Conservation (phyloP, 2,797 vertebrate species). For the Poeciliopsis paucimaculata region DNA sequence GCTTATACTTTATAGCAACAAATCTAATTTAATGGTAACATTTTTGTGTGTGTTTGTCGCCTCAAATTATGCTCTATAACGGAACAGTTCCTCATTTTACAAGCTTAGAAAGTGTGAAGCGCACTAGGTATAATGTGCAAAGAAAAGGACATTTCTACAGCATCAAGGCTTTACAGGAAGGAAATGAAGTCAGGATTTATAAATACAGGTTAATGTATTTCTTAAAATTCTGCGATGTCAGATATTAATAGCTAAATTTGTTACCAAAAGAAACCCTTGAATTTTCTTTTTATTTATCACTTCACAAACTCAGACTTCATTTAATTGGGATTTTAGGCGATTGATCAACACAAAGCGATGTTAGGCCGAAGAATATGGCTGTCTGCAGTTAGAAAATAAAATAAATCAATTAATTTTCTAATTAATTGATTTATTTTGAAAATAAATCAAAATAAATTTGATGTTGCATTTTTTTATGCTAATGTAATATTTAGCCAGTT, state of each 20-base stretch:
- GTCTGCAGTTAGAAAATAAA: not conserved
- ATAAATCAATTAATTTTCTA: too few species aligned
- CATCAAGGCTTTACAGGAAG: not conserved
- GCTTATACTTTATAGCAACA: not conserved
- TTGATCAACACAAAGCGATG: not conserved
- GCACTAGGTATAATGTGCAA: not conserved
- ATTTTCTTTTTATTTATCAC: not conserved
- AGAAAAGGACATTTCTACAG: not conserved
- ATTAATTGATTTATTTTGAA: too few species aligned
- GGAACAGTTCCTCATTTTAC: not conserved
- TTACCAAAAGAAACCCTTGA: not conserved
- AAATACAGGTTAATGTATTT: not conserved
- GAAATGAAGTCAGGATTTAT: not conserved
- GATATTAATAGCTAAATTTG: not conserved
- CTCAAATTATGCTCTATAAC: not conserved
- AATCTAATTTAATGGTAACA: not conserved
- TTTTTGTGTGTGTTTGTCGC: not conserved
- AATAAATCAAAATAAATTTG: too few species aligned
- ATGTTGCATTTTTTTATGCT: not conserved
- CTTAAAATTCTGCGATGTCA: not conserved
- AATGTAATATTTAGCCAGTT: not conserved
- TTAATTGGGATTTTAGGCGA: not conserved
- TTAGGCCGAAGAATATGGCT: not conserved
- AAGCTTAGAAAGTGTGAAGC: not conserved
- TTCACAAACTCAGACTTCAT: not conserved